A percentile compares a stretch with the other conserved stretches of the same genome.
phyloP scores from a whole-genome alignment of 2,888 invertebrate species.

The Erebia aethiops region DNA sequence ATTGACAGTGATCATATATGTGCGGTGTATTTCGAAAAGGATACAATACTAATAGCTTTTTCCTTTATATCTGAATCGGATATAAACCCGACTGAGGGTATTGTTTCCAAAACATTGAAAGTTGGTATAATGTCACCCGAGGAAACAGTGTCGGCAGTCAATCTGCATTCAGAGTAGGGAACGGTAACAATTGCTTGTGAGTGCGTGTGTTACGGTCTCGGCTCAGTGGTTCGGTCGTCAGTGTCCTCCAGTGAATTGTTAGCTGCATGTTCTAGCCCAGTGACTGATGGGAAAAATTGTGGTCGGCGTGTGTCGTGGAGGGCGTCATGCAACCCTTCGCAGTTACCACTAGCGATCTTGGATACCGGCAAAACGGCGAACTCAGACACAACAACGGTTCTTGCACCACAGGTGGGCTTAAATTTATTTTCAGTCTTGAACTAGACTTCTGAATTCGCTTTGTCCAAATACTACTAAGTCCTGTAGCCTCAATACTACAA shows the following conservation, averaged over 20 bases:
- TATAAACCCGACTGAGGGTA: slow-evolving; percentile 49
- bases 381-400: slow-evolving; percentile 63
- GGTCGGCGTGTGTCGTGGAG: slow-evolving; percentile 58
- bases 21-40: slow-evolving; percentile 23
- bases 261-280: slow-evolving; percentile 54
- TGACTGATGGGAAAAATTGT: slow-evolving; percentile 75
- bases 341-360: slow-evolving; percentile 64
- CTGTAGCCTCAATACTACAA: too few relatives aligned
- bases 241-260: slow-evolving; percentile 65
- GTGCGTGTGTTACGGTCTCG: slow-evolving; percentile 64
- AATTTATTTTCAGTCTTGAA: slow-evolving; percentile 20
- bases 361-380: slow-evolving; percentile 74
- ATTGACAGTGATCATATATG: slow-evolving; percentile 30
- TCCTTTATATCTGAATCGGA: slow-evolving; percentile 48
- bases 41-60: slow-evolving; percentile 28
- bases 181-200: slow-evolving; percentile 68
- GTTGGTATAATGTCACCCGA: slow-evolving; percentile 59
- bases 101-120: slow-evolving; percentile 75
- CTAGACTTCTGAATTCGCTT: too few relatives aligned
- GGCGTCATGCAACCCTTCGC: slow-evolving; percentile 70
- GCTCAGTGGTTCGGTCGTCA: slow-evolving; percentile 66
- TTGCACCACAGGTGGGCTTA: slow-evolving; percentile 69
- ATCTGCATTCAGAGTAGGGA: slow-evolving; percentile 60
- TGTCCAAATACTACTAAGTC: too few relatives aligned
- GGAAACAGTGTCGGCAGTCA: slow-evolving; percentile 60